Evolutionary conservation across 2,113 vertebrate genomes (phyloP).

Genomic region (Osmerus eperlanus): DNA sequence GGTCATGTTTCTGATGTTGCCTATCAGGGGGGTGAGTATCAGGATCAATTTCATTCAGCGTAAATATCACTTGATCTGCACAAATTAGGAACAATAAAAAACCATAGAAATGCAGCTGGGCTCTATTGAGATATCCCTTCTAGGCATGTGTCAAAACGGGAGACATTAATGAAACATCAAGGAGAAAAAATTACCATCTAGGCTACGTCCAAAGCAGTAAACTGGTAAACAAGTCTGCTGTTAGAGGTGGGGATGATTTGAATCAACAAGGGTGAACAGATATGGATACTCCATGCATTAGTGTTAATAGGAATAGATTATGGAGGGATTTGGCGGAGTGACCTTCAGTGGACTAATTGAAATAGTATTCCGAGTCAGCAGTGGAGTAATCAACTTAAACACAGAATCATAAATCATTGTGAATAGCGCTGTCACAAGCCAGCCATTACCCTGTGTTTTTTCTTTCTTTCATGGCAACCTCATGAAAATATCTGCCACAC

Average conservation of each 20-base stretch:
- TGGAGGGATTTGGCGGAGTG: slow-evolving; percentile 99
- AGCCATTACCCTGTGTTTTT: slow-evolving; percentile 94
- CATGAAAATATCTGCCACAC: slow-evolving; percentile 96
- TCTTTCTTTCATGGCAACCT: slow-evolving; percentile 84
- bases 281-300: slow-evolving; percentile 99
- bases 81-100: slow-evolving; percentile 72
- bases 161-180: slow-evolving; percentile 90
- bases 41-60: slow-evolving; percentile 71
- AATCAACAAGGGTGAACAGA: slow-evolving; percentile 99
- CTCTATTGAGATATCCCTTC: slow-evolving; percentile 77
- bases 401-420: slow-evolving; percentile 99
- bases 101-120: slow-evolving; percentile 65
- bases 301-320: slow-evolving; percentile 99
- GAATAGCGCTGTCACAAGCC: slow-evolving; percentile 99
- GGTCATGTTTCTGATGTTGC: slow-evolving; percentile 50
- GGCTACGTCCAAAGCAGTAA: slow-evolving; percentile 91
- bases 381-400: slow-evolving; percentile 99
- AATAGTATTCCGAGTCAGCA: slow-evolving; percentile 99
- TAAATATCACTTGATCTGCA: slow-evolving; percentile 74
- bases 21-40: slow-evolving; percentile 54
- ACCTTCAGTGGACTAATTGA: slow-evolving; percentile 99
- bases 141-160: slow-evolving; percentile 78
- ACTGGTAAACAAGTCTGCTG: slow-evolving; percentile 95
- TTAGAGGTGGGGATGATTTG: slow-evolving; percentile 97
- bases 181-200: slow-evolving; percentile 89